phyloP scores from a whole-genome alignment of 2,888 invertebrate species.

The Pemphredon lugubris region DNA sequence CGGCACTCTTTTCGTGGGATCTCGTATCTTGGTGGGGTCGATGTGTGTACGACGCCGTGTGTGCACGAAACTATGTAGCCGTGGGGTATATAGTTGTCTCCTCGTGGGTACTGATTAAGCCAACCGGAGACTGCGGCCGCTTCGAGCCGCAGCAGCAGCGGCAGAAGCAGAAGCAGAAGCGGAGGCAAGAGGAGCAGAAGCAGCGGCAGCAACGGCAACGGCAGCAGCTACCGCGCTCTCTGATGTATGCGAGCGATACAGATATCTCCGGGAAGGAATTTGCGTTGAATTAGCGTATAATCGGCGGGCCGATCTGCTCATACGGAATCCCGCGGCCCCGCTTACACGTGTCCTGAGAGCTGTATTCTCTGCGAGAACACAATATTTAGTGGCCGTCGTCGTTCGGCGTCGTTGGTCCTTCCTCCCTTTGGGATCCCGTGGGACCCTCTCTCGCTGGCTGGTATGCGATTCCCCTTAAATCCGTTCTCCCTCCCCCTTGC shows the following conservation, averaged over 20 bases:
- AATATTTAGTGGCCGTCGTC: constrained; percentile 78
- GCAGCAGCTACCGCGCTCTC: constrained; percentile 64
- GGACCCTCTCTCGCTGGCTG: constrained; percentile 50
- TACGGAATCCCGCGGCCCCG: constrained; percentile 79
- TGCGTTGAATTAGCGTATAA: constrained; percentile 81
- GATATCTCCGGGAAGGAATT: constrained; percentile 80
- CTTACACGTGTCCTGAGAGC: constrained; percentile 80
- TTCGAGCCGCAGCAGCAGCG: constrained; percentile 34
- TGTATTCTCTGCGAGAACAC: constrained; percentile 80
- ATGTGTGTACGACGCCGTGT: constrained; percentile 39
- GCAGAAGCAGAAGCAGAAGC: constrained; percentile 15
- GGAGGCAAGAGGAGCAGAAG: constrained; percentile 4
- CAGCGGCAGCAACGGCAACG: constrained; percentile 25
- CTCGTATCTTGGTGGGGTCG: constrained; percentile 30
- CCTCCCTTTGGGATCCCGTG: constrained; percentile 54
- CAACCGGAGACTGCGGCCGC: constrained; percentile 38
- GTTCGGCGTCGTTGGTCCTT: constrained; percentile 42
- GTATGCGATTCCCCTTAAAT: constrained; percentile 62
- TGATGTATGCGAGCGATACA: constrained; percentile 80
- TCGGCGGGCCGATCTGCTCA: constrained; percentile 80
- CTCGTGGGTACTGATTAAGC: constrained; percentile 70
- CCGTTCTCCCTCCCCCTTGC: no score
- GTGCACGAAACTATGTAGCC: constrained; percentile 63
- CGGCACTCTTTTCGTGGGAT: constrained; percentile 38
- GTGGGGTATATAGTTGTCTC: constrained; percentile 67